phyloP scores from a whole-genome alignment of 2,888 invertebrate species.

The Actias luna region DNA sequence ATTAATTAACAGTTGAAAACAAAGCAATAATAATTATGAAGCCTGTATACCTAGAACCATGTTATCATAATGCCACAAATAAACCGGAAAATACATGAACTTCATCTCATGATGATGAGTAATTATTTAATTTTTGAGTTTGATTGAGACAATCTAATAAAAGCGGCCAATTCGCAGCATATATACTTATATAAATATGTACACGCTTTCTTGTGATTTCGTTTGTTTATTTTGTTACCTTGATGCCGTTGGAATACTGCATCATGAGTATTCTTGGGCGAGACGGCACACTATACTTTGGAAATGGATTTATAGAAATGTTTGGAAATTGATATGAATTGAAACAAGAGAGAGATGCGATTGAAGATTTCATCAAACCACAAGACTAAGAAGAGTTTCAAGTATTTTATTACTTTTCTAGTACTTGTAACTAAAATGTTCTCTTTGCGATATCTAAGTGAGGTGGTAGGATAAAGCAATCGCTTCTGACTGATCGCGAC shows the following conservation, averaged over 20 bases:
- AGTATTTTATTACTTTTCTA: neutral
- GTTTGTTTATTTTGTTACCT: constrained; percentile 59
- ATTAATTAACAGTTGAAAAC: too few relatives aligned
- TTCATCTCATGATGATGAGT: too few relatives aligned
- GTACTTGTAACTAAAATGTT: neutral
- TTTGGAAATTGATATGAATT: constrained; percentile 27
- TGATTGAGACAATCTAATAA: constrained; percentile 28
- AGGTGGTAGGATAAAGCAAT: too few relatives aligned
- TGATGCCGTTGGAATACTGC: constrained; percentile 69
- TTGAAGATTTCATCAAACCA: constrained; percentile 36
- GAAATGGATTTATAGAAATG: constrained; percentile 29
- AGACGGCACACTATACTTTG: constrained; percentile 45
- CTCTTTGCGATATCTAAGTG: too few relatives aligned
- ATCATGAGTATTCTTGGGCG: constrained; percentile 69
- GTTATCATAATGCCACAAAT: too few relatives aligned
- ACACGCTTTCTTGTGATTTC: neutral
- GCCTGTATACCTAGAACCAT: too few relatives aligned
- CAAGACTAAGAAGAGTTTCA: constrained; percentile 27
- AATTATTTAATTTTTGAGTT: too few relatives aligned
- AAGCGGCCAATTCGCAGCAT: constrained; percentile 24
- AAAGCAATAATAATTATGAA: too few relatives aligned
- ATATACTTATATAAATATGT: constrained; percentile 25
- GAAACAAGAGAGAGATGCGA: constrained; percentile 5
- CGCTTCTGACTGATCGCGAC: too few relatives aligned
- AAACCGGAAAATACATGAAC: too few relatives aligned